These are phyloP conservation scores for Ciona savignyi DNA, from an alignment of 23 tunicate genomes.

Conservation along the genomic window DNA sequence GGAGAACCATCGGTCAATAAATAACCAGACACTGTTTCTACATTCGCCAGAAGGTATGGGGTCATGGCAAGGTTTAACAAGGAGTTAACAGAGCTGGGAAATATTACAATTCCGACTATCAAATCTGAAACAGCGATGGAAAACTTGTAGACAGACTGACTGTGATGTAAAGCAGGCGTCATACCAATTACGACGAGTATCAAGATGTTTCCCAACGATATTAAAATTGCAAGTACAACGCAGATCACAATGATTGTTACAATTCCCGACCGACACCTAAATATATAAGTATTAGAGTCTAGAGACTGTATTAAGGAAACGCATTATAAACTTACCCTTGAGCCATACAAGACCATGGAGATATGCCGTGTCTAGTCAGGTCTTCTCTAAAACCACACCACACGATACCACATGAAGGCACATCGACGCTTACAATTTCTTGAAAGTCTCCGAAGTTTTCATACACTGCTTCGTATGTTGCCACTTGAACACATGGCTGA, in stretches of 20 bases:
- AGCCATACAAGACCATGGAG: constrained; percentile 58
- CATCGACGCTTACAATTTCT: constrained; percentile 32
- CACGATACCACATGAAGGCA: constrained; percentile 49
- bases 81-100: constrained; percentile 42
- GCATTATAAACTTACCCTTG: constrained; percentile 22
- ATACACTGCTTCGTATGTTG: constrained; percentile 31
- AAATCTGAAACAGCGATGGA: constrained; percentile 59
- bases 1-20: constrained; percentile 5
- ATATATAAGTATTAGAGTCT: too few relatives aligned
- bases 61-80: constrained; percentile 11
- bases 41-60: background rate
- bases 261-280: constrained; percentile 49
- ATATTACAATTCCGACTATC: constrained; percentile 41
- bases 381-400: constrained; percentile 56
- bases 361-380: constrained; percentile 8
- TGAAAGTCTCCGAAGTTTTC: constrained; percentile 14
- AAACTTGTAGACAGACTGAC: constrained; percentile 55
- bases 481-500: constrained; percentile 53
- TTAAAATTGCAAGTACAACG: constrained; percentile 24
- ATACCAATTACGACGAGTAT: constrained; percentile 31
- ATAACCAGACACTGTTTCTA: constrained; percentile 9
- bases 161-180: constrained; percentile 39
- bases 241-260: constrained; percentile 39
- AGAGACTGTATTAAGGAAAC: too few relatives aligned
- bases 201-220: constrained; percentile 25